Evolutionary conservation across 2,888 invertebrate genomes (phyloP), one percentile per base, ranked within the genome.

Genomic region (Cactoblastis cactorum): DNA sequence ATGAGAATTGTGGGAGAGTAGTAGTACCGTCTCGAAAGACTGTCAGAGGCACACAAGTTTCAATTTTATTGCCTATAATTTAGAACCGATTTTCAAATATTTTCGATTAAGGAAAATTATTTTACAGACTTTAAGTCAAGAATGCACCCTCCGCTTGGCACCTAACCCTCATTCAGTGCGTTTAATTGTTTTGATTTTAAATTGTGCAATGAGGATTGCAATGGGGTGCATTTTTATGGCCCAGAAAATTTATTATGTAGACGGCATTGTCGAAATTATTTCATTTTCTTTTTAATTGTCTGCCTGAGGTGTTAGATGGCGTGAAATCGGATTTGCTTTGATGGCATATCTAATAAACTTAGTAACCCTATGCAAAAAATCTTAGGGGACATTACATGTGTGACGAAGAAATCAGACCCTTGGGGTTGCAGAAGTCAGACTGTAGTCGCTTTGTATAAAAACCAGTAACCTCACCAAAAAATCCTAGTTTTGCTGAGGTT

Each of bases 131-230:
- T 74, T 61, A 70, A 67, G 72, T 69, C 75, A 77, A 76, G 74
- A 75, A 79, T 74, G 72, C 72, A 74, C 83, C 83, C 81, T 74
- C 72, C 63, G 61, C 62, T 68, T 67, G 67, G 61, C 66, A 71
- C 67, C 75, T 74, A 74, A 79, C 74, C 74, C 76, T 74, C 73
- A 71, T 77, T 74, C 73, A 67, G 62, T 73, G 76, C 70, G 69
- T 78, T 84, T 84, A 83, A 88, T 87, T 86, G 85, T 88, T 86
- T 84, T 80, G 80, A 77, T 86, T 86, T 82, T 69, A 72, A 78
- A 76, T 74, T 77, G 70, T 61, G 68, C 77, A 82, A 77, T 71
- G 68, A 66, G 61, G 69, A 72, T 74, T 72, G 64, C 62, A 62
- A 60, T 56, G 65, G 81, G 80, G 80, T 82, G 81, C 70, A 82